Conservation (phyloP, 2,113 vertebrate genomes). For the Tautogolabrus adspersus region DNA sequence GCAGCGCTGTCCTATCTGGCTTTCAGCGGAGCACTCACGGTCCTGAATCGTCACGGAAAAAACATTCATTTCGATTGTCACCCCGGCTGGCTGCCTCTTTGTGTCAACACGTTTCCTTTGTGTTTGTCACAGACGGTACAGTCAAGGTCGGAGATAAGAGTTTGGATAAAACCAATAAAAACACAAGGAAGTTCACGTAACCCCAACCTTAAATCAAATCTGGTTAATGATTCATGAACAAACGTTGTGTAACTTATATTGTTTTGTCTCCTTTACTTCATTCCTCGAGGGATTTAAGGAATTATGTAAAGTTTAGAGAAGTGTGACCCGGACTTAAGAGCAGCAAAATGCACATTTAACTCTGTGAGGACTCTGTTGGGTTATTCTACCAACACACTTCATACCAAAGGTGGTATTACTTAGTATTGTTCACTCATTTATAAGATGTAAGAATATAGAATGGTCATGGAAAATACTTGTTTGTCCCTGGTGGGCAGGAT, state of each 20-base stretch:
- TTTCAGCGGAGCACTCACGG: neutral
- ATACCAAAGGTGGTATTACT: neutral
- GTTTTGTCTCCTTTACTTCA: neutral
- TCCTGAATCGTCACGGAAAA: conserved; percentile 7
- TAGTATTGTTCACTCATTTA: too few species aligned
- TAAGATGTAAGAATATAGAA: too few species aligned
- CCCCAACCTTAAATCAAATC: neutral
- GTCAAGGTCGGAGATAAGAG: conserved; percentile 2
- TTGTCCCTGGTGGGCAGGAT: too few species aligned
- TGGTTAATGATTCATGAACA: conserved; percentile 1
- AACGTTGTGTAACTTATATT: conserved; percentile 6
- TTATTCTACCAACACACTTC: neutral
- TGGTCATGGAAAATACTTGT: too few species aligned
- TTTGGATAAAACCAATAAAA: neutral
- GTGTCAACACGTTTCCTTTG: neutral
- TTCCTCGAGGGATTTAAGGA: conserved; percentile 6
- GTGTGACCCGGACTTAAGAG: conserved; percentile 1
- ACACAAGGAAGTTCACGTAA: conserved; percentile 4
- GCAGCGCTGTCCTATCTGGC: conserved; percentile 15
- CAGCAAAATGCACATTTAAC: neutral
- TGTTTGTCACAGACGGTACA: conserved; percentile 10
- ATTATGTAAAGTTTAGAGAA: neutral
- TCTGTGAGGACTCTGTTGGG: neutral
- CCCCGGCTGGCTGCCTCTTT: neutral
- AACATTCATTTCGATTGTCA: conserved; percentile 1